Percentiles rank a stretch among this genome's conserved stretches.
These are phyloP conservation scores for Hypomecis atomaria DNA, from an alignment of 2,888 invertebrate genomes.

Conservation along the genomic window DNA sequence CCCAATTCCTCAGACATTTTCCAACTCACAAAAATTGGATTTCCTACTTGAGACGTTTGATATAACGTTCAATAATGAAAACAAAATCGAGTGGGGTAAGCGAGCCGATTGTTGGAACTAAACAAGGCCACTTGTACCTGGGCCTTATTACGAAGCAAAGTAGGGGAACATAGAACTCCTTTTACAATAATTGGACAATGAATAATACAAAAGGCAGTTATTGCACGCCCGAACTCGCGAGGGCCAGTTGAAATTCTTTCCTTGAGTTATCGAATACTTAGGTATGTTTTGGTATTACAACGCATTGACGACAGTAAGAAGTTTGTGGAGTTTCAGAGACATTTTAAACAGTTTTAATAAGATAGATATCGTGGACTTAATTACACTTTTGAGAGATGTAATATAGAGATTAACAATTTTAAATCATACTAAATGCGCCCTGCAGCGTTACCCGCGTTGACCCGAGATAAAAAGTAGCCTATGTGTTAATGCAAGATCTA, in stretches of 20 bases:
- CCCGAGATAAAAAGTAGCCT: too few relatives aligned
- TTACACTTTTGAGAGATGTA: too few relatives aligned
- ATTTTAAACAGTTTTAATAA: too few relatives aligned
- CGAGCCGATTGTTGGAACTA: constrained; percentile 68
- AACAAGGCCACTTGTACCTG: constrained; percentile 67
- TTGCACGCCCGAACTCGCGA: constrained; percentile 71
- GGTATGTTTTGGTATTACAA: constrained; percentile 30
- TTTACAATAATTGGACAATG: constrained; percentile 84
- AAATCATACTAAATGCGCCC: too few relatives aligned
- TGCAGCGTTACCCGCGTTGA: too few relatives aligned
- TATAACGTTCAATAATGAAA: constrained; percentile 75
- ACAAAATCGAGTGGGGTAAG: constrained; percentile 56
- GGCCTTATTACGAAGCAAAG: constrained; percentile 48
- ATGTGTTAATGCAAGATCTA: too few relatives aligned
- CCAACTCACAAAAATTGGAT: constrained; percentile 38
- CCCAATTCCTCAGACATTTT: constrained; percentile 29
- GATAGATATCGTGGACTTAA: too few relatives aligned
- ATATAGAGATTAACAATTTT: too few relatives aligned
- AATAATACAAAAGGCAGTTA: constrained; percentile 84
- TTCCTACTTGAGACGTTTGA: constrained; percentile 56
- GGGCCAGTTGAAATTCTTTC: constrained; percentile 54
- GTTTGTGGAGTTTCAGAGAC: background rate
- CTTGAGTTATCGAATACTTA: constrained; percentile 33
- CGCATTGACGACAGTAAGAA: constrained; percentile 24
- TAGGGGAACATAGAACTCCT: constrained; percentile 75